Percentiles rank a stretch among this genome's conserved stretches.
Conservation (phyloP, 92 coral and sea anemone species). For the Epizoanthus illoricatus region DNA sequence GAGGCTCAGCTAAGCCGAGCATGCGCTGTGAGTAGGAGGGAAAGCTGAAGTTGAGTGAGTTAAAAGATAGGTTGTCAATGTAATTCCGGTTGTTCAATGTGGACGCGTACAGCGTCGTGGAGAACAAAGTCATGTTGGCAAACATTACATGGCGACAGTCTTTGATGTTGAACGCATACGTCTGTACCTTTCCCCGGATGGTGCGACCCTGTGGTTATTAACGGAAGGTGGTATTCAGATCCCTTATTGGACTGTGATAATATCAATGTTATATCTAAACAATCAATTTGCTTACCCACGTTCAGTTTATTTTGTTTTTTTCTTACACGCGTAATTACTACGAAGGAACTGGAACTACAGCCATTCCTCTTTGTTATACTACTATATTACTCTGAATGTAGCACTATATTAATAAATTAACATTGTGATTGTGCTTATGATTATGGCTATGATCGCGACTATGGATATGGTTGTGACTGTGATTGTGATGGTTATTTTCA, state of each 20-base stretch:
- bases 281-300: no score
- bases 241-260: no score
- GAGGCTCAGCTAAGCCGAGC: slow-evolving; percentile 63
- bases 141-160: slow-evolving; percentile 56
- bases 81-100: slow-evolving; percentile 27
- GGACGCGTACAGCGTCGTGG: slow-evolving; percentile 59
- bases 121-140: slow-evolving; percentile 65
- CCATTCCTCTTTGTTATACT: no score
- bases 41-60: slow-evolving; percentile 61
- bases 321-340: no score
- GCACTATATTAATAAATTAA: no score
- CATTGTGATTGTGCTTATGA: not conserved
- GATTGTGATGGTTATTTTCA: not conserved
- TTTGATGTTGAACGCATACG: slow-evolving; percentile 63
- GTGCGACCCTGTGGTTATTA: slow-evolving; percentile 13
- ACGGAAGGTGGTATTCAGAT: not conserved
- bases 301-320: no score
- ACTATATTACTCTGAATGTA: no score
- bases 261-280: no score
- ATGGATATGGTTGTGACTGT: not conserved
- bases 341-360: no score
- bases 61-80: slow-evolving; percentile 56
- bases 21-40: slow-evolving; percentile 77
- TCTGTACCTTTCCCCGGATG: slow-evolving; percentile 52
- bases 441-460: not conserved